Conservation (phyloP, 2,113 vertebrate genomes). For the Aspidoscelis tigris region DNA sequence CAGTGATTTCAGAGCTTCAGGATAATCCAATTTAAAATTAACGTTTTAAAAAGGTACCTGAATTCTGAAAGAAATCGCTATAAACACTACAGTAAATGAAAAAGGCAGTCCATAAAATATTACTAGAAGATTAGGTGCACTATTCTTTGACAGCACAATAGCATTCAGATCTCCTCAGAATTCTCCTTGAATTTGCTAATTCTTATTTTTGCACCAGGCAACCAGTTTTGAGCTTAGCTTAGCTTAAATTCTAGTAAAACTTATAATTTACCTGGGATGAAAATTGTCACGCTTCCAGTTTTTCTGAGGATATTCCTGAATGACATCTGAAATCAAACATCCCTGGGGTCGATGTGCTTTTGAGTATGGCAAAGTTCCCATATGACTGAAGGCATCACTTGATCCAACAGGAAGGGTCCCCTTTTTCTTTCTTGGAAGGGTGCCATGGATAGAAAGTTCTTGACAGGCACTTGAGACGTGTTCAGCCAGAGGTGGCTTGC, state of each 20-base stretch:
- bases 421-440: conserved; percentile 92
- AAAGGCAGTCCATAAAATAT: neutral
- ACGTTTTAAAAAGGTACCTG: no score
- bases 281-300: conserved; percentile 61
- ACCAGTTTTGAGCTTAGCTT: neutral
- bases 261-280: conserved; percentile 78
- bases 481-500: conserved; percentile 74
- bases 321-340: conserved; percentile 75
- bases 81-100: no score
- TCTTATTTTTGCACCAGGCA: neutral
- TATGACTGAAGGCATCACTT: conserved; percentile 71
- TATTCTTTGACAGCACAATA: neutral
- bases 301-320: conserved; percentile 78
- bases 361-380: conserved; percentile 65
- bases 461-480: conserved; percentile 76
- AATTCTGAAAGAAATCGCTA: no score
- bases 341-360: conserved; percentile 70
- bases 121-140: no score
- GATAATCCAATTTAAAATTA: no score
- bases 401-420: conserved; percentile 71
- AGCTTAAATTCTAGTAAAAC: neutral
- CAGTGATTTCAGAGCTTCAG: no score
- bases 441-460: conserved; percentile 91
- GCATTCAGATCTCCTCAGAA: neutral
- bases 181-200: neutral